These are phyloP conservation scores for Subacronicta megacephala DNA, from an alignment of 2,888 invertebrate species.

Conservation along the genomic window DNA sequence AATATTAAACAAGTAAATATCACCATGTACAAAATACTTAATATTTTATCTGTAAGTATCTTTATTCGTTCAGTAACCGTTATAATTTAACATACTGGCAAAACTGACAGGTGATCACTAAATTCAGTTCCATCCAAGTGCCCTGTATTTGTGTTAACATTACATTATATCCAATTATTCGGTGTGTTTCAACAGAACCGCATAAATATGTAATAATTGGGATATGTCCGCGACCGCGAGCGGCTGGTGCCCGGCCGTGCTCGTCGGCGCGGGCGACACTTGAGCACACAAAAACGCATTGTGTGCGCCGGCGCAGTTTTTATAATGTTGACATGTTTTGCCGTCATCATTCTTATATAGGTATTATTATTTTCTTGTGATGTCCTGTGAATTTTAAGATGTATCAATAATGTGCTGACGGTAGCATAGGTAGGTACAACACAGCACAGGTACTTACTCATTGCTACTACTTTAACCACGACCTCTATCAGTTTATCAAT, in stretches of 20 bases:
- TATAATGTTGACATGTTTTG: constrained; percentile 37
- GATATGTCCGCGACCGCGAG: constrained; percentile 11
- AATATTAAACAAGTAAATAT: too few relatives aligned
- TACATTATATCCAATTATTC: constrained; percentile 36
- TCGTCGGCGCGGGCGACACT: constrained; percentile 14
- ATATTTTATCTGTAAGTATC: too few relatives aligned
- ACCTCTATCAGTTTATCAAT: too few relatives aligned
- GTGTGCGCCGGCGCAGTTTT: constrained; percentile 13
- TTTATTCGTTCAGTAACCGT: too few relatives aligned
- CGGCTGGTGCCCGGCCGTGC: constrained; percentile 12
- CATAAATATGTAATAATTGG: constrained; percentile 49
- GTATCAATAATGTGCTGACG: constrained; percentile 11
- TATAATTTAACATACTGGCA: constrained; percentile 7
- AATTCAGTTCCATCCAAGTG: constrained; percentile 14
- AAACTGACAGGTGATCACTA: constrained; percentile 24
- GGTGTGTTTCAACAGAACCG: constrained; percentile 34
- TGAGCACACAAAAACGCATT: constrained; percentile 21
- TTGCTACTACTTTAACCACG: too few relatives aligned
- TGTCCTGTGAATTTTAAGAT: constrained; percentile 25
- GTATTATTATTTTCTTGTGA: constrained; percentile 26
- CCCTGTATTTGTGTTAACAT: constrained; percentile 23
- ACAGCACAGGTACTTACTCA: background rate
- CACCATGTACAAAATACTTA: too few relatives aligned
- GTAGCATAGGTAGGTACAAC: too few relatives aligned
- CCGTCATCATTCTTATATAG: constrained; percentile 41